Conservation (phyloP, 2,888 invertebrate genomes). For the Drosophila vallismaia region DNA sequence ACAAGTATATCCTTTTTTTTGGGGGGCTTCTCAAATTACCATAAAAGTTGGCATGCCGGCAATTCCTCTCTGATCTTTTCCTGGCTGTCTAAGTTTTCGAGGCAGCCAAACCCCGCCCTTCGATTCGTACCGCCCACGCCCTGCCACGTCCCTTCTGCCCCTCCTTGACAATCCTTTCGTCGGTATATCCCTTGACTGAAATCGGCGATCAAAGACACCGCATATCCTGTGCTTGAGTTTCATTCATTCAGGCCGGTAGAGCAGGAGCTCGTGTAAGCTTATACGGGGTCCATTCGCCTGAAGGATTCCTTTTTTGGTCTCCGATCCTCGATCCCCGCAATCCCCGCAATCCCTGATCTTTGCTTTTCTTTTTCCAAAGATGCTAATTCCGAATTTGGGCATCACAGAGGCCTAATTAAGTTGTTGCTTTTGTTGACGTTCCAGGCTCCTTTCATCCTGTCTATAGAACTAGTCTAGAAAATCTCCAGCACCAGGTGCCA, state of each 20-base stretch:
- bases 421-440: constrained; percentile 35
- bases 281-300: constrained; percentile 21
- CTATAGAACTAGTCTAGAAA: background rate
- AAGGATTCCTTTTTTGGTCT: constrained; percentile 1
- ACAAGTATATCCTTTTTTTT: constrained; percentile 61
- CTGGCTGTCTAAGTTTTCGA: constrained; percentile 50
- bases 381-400: constrained; percentile 50
- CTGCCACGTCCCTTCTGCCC: background rate
- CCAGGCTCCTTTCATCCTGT: background rate
- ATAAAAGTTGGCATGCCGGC: constrained; percentile 32
- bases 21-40: constrained; percentile 59
- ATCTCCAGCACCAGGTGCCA: background rate
- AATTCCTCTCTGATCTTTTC: constrained; percentile 36
- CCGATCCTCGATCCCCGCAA: constrained; percentile 10
- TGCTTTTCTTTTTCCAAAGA: constrained; percentile 12
- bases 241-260: constrained; percentile 66
- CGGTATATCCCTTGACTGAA: constrained; percentile 1
- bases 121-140: constrained; percentile 18
- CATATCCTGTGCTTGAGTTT: constrained; percentile 78
- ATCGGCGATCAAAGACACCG: constrained; percentile 68
- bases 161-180: background rate
- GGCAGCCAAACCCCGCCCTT: constrained; percentile 24
- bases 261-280: constrained; percentile 43
- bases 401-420: constrained; percentile 61
- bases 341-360: background rate